phyloP scores from a whole-genome alignment of 2,797 vertebrate species.

The Peromyscus melanophrys region DNA sequence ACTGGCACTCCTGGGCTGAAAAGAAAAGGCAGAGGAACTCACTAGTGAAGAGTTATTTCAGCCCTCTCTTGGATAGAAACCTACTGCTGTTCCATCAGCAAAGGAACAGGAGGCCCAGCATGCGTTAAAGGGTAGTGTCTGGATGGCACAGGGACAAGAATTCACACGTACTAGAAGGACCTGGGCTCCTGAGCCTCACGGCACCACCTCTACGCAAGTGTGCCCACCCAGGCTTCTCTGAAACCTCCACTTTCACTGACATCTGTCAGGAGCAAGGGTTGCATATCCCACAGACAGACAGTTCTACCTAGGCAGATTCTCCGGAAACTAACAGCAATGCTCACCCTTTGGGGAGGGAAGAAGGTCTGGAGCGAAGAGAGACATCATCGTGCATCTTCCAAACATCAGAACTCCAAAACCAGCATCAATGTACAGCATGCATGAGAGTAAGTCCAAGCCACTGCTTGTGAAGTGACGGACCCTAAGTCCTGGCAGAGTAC shows the following conservation, averaged over 20 bases:
- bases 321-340: background rate
- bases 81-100: background rate
- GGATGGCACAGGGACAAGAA: background rate
- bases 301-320: background rate
- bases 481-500: background rate
- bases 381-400: background rate
- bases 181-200: background rate
- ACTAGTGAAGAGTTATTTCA: background rate
- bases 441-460: background rate
- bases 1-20: background rate
- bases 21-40: background rate
- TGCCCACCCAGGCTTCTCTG: background rate
- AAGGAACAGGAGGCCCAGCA: background rate
- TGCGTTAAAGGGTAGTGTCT: background rate
- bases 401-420: background rate
- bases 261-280: background rate
- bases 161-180: background rate
- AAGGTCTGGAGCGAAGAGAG: background rate
- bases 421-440: background rate
- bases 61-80: background rate
- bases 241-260: background rate
- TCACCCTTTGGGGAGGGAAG: no score
- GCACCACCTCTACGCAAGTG: background rate
- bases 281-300: background rate
- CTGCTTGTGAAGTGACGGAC: no score